Evolutionary conservation across 2,113 vertebrate genomes (phyloP).

Genomic region (Alligator sinensis): DNA sequence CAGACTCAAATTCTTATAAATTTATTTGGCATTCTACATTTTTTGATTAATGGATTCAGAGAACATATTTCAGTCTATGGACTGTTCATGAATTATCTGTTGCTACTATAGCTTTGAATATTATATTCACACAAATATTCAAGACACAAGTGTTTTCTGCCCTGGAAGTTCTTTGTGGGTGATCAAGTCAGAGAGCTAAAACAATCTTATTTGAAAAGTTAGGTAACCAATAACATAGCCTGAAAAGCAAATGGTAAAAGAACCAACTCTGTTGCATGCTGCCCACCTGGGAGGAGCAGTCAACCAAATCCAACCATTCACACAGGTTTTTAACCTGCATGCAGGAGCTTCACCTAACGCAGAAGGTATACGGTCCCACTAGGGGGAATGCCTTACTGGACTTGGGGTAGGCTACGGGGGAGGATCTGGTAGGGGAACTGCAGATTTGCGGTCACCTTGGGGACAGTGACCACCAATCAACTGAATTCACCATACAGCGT

Average conservation of each 20-base stretch:
- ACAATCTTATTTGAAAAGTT: neutral
- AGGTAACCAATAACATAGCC: rapidly evolving
- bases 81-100: neutral
- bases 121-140: no score
- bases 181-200: neutral
- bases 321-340: no score
- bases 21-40: neutral
- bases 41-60: neutral
- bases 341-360: no score
- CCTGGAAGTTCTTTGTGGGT: neutral
- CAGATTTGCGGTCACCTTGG: no score
- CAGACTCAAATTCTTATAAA: neutral
- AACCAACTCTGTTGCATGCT: rapidly evolving
- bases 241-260: neutral
- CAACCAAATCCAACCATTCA: no score
- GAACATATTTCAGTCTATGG: neutral
- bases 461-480: no score
- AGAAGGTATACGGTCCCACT: no score
- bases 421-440: no score
- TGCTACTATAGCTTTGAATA: neutral
- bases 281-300: neutral
- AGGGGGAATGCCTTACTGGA: no score
- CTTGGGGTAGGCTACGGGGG: no score
- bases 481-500: no score
- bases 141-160: neutral